Evolutionary conservation across 2,113 vertebrate species (phyloP).

Genomic region (Oryzias melastigma): DNA sequence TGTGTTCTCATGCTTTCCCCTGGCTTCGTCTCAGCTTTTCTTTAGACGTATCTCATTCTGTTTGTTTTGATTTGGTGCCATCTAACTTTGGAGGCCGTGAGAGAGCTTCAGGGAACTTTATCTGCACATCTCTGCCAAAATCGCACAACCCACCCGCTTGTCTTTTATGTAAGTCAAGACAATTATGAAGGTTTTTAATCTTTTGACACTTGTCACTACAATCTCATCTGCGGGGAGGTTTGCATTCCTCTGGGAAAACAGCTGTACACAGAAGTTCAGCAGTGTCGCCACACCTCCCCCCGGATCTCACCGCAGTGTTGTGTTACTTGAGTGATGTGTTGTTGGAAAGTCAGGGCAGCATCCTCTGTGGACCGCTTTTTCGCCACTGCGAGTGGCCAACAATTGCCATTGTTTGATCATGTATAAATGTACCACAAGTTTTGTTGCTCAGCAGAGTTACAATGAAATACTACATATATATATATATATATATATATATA

Average conservation of each 20-base stretch:
- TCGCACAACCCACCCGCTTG: neutral
- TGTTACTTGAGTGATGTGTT: slow-evolving; percentile 7
- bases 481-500: too few species aligned
- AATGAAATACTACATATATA: neutral
- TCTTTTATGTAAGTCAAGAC: too few species aligned
- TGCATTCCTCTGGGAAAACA: too few species aligned
- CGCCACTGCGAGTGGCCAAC: neutral
- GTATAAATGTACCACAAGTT: neutral
- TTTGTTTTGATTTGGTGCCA: slow-evolving; percentile 35
- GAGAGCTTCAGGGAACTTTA: slow-evolving; percentile 29
- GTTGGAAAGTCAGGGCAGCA: neutral
- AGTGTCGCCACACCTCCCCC: neutral
- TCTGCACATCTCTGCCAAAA: slow-evolving; percentile 8
- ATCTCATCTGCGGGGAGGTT: too few species aligned
- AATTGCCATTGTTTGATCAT: slow-evolving; percentile 34
- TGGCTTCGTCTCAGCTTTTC: slow-evolving; percentile 8
- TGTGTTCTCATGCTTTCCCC: neutral
- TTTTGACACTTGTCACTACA: too few species aligned
- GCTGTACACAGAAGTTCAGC: too few species aligned
- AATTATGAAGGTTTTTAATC: too few species aligned
- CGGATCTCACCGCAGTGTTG: neutral
- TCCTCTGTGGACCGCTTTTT: slow-evolving; percentile 18
- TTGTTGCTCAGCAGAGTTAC: slow-evolving; percentile 11
- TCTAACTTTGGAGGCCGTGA: slow-evolving; percentile 37
- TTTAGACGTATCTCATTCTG: slow-evolving; percentile 5